Conservation (phyloP, 2,113 vertebrate genomes). For the Clupea harengus region DNA sequence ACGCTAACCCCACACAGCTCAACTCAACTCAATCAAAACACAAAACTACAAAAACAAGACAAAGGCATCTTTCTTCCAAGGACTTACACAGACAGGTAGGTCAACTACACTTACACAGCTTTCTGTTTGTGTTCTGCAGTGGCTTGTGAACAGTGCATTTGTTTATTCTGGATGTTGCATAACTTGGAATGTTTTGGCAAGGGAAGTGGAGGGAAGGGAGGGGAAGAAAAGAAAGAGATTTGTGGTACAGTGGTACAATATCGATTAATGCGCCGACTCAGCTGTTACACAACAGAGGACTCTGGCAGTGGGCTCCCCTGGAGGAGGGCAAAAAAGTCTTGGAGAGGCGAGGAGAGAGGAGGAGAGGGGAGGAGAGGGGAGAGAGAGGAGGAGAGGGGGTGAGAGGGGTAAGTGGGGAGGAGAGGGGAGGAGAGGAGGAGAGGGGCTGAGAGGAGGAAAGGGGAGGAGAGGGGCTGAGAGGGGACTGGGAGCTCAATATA, state of each 20-base stretch:
- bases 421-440: no score
- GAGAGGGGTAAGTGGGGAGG: no score
- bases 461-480: not conserved
- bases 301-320: not conserved
- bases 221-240: not conserved
- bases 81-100: not conserved
- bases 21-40: not conserved
- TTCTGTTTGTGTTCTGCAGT: not conserved
- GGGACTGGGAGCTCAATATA: not conserved
- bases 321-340: no score
- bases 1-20: not conserved
- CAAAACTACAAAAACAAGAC: not conserved
- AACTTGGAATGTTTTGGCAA: not conserved
- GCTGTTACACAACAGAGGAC: not conserved
- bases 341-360: not conserved
- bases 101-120: not conserved
- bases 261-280: not conserved
- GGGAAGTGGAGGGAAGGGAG: not conserved
- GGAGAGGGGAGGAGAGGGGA: not conserved
- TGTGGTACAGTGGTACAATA: not conserved
- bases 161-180: not conserved
- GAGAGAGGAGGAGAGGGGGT: not conserved
- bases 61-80: not conserved
- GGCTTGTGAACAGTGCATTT: not conserved
- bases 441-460: no score